Evolutionary conservation across 2,888 invertebrate species (phyloP).

Genomic region (Poecilus cupreus): DNA sequence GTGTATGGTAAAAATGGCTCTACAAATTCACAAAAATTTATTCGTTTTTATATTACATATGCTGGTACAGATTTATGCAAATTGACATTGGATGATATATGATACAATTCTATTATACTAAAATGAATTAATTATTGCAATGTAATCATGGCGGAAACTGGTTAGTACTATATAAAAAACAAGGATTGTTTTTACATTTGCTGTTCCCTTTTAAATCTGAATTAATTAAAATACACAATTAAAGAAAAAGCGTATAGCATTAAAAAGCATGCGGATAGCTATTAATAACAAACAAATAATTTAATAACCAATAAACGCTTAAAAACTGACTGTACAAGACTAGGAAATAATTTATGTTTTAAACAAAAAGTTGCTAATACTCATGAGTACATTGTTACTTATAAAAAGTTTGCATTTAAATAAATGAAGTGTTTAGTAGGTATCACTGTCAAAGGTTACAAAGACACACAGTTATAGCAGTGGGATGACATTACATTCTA

Average conservation of each 20-base stretch:
- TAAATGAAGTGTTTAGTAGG: background rate
- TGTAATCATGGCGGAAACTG: background rate
- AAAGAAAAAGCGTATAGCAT: background rate
- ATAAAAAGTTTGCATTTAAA: too few relatives aligned
- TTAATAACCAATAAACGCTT: slow-evolving; percentile 22
- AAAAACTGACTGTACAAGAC: slow-evolving; percentile 20
- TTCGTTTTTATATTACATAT: too few relatives aligned
- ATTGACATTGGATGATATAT: too few relatives aligned
- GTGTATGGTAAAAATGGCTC: too few relatives aligned
- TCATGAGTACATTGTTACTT: too few relatives aligned
- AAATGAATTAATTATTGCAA: too few relatives aligned
- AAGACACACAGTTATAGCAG: background rate
- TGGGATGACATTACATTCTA: background rate
- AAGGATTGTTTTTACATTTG: too few relatives aligned
- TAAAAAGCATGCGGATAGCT: slow-evolving; percentile 7
- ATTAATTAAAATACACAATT: background rate
- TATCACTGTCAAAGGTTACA: background rate
- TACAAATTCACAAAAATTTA: too few relatives aligned
- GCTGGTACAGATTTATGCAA: too few relatives aligned
- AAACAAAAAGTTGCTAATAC: background rate
- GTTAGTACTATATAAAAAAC: background rate
- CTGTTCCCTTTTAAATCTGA: background rate
- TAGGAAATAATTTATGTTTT: background rate
- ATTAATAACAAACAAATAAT: slow-evolving; percentile 8
- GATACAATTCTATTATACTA: too few relatives aligned